A percentile compares a stretch with the other conserved stretches of the same genome.
phyloP scores from a whole-genome alignment of 2,797 vertebrate genomes.

The Euphonia xanthogaster region DNA sequence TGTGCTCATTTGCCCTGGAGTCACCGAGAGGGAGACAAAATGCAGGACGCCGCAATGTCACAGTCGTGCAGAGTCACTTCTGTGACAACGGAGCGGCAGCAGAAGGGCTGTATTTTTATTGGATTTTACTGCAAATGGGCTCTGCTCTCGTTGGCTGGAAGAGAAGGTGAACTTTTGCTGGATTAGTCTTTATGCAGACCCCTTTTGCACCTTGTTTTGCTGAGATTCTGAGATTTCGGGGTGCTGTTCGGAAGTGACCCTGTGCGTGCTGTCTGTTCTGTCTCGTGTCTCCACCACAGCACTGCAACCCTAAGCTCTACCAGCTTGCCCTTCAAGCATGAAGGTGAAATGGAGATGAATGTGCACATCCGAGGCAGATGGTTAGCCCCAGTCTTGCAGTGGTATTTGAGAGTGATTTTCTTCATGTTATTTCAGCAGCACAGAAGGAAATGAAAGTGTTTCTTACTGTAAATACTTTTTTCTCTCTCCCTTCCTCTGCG shows the following conservation, averaged over 20 bases:
- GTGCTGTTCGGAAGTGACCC: background rate
- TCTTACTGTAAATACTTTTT: conserved; percentile 52
- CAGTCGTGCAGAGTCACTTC: conserved; percentile 39
- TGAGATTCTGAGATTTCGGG: background rate
- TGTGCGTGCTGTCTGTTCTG: background rate
- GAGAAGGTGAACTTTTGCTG: background rate
- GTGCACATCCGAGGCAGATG: background rate
- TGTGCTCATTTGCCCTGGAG: conserved; percentile 53
- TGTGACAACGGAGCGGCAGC: background rate
- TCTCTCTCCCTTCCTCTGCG: conserved; percentile 3
- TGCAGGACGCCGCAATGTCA: conserved; percentile 59
- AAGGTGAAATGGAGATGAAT: conserved; percentile 22
- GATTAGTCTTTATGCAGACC: background rate
- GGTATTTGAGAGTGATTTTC: background rate
- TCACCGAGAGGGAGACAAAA: conserved; percentile 25
- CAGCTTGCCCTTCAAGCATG: conserved; percentile 2
- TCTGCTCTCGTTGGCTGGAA: background rate
- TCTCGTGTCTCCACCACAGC: background rate
- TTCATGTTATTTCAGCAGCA: background rate
- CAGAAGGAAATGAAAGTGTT: conserved; percentile 62
- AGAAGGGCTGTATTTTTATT: background rate
- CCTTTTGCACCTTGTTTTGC: background rate
- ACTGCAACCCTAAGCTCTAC: background rate
- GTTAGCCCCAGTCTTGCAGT: background rate
- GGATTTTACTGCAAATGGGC: background rate